Percentiles rank a stretch among this genome's conserved stretches.
phyloP scores from a whole-genome alignment of 2,113 vertebrate genomes.

The Clarias macrocephalus region DNA sequence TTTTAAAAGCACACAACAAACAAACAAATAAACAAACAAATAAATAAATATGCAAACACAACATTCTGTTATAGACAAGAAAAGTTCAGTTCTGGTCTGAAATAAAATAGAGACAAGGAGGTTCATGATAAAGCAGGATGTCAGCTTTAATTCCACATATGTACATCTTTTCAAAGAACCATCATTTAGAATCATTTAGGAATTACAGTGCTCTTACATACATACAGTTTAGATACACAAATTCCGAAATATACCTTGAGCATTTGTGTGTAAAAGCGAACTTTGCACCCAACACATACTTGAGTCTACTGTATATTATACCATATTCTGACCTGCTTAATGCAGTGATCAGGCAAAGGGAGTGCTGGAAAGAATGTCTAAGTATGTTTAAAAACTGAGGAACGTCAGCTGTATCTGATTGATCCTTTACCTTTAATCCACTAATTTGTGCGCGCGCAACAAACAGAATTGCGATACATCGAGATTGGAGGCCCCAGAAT shows the following conservation, averaged over 20 bases:
- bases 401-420: background rate
- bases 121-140: background rate
- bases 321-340: background rate
- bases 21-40: background rate
- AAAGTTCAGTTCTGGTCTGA: background rate
- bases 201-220: background rate
- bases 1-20: background rate
- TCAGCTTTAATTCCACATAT: slow-evolving; percentile 16
- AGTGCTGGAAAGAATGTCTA: slow-evolving; percentile 14
- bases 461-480: background rate
- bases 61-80: background rate
- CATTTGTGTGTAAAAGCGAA: slow-evolving; percentile 36
- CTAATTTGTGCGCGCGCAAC: background rate
- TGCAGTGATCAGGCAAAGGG: slow-evolving; percentile 16
- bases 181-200: background rate
- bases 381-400: slow-evolving; percentile 34
- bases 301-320: slow-evolving; percentile 20
- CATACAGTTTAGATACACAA: background rate
- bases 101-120: background rate
- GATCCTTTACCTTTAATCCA: background rate
- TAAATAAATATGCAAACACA: background rate
- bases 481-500: background rate
- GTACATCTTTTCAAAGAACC: slow-evolving; percentile 1
- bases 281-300: slow-evolving; percentile 45
- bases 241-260: background rate